A percentile compares a stretch with the other conserved stretches of the same genome.
Conservation (phyloP, 2,888 invertebrate genomes). For the Agrypnus murinus region DNA sequence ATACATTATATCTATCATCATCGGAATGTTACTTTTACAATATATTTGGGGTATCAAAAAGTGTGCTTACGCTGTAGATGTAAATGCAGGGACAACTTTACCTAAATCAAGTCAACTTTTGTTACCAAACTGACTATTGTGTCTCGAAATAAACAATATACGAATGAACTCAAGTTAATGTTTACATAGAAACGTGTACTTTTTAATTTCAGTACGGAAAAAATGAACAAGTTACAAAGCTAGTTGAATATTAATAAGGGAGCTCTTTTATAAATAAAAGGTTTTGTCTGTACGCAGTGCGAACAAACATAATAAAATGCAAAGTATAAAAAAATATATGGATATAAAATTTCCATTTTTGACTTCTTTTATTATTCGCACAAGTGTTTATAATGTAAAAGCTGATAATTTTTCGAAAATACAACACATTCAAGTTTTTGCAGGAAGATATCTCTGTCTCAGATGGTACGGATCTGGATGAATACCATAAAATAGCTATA, state of each 20-base stretch:
- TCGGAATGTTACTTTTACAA: constrained; percentile 8
- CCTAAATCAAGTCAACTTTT: constrained; percentile 9
- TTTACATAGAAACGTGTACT: not conserved
- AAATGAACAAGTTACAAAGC: constrained; percentile 6
- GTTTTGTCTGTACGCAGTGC: constrained; percentile 3
- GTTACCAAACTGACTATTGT: not conserved
- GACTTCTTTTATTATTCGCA: not conserved
- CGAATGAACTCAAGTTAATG: not conserved
- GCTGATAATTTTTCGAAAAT: not conserved
- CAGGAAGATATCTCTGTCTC: constrained; percentile 1
- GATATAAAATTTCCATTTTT: not conserved
- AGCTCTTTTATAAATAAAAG: not conserved
- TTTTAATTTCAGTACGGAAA: not conserved
- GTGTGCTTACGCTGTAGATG: not conserved
- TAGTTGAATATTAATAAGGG: constrained; percentile 6
- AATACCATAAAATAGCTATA: constrained; percentile 15
- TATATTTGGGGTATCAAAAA: not conserved
- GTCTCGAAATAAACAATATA: not conserved
- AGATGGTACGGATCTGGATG: constrained; percentile 2
- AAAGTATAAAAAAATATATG: not conserved
- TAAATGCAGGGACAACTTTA: constrained; percentile 12
- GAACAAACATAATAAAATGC: constrained; percentile 2
- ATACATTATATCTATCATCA: constrained; percentile 12
- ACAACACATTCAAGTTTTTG: not conserved
- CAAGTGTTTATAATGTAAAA: not conserved